phyloP scores from a whole-genome alignment of 2,888 invertebrate species.

The Drosophila bunnanda region DNA sequence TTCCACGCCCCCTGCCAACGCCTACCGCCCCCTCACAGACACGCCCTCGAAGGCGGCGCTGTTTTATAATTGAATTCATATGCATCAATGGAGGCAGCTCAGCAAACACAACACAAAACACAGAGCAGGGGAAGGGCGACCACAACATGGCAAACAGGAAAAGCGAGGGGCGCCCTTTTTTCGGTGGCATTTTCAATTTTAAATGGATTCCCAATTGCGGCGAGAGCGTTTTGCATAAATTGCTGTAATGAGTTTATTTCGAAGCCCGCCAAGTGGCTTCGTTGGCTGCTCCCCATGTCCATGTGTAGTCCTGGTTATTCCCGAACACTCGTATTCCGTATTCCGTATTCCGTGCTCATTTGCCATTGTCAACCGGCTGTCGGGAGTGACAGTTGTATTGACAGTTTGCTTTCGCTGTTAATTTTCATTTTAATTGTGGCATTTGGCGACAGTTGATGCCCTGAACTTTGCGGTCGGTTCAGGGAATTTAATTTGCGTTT shows the following conservation, averaged over 20 bases:
- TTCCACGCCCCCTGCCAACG: conserved; percentile 56
- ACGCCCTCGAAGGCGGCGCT: conserved; percentile 73
- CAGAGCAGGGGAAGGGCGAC: conserved; percentile 23
- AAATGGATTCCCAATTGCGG: conserved; percentile 84
- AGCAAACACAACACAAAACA: conserved; percentile 53
- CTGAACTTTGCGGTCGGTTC: conserved; percentile 36
- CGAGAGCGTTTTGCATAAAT: conserved; percentile 83
- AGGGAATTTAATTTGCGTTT: conserved; percentile 28
- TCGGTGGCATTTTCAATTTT: conserved; percentile 72
- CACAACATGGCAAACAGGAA: conserved; percentile 41
- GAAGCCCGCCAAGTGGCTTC: conserved; percentile 65
- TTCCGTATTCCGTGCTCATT: conserved; percentile 50
- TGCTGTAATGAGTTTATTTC: conserved; percentile 81
- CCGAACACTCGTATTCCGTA: background rate
- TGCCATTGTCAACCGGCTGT: conserved; percentile 75
- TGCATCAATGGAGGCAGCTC: conserved; percentile 78
- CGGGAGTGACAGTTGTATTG: conserved; percentile 68
- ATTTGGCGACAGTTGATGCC: conserved; percentile 43
- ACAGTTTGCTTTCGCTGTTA: conserved; percentile 70
- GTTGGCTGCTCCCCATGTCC: conserved; percentile 32
- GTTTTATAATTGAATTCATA: conserved; percentile 84
- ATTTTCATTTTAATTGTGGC: conserved; percentile 71
- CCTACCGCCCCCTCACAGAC: background rate
- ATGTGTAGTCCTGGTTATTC: conserved; percentile 1
- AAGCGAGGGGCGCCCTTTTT: conserved; percentile 24